Evolutionary conservation across 2,888 invertebrate genomes (phyloP), one percentile per base, ranked within the genome.

Genomic region (Leucophora obtusa): DNA sequence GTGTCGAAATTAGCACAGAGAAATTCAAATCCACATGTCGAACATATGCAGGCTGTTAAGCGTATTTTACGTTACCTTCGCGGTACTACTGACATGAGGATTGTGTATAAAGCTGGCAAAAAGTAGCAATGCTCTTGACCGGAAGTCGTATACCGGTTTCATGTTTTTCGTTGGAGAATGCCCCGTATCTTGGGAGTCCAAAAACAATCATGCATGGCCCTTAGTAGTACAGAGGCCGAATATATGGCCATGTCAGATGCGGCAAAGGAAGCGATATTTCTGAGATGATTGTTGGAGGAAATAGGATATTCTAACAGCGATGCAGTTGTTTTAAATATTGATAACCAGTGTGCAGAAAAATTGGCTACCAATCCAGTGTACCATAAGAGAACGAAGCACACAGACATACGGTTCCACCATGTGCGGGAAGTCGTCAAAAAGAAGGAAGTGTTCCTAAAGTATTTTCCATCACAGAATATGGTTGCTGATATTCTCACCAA

Each of bases 401-500:
- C 38, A 7, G 60, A 60, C n/a, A 60, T 43, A 7, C 17, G 43
- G 18, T 60, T 60, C 21, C 60, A 60, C 21, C 56, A 63, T 33
- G 33, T 51, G 4, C 21, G 50, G 1, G 21, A 65, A 7, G 51
- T 68, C 14, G 28, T 68, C 11, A 51, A 53, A 10, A 33, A 51
- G 14, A 43, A 56, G 35, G 53, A 18, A 6, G 8, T 53, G n/a
- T 24, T 6, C 14, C 35, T 65, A 2, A 35, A 18, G 8, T 65
- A 65, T 15, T 53, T 51, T 17, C n/a, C 53, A 17, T 53, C 21
- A 6, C 51, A 38, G 9, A 15, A 65, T 35, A 69, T 59, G 51
- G 33, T 59, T 35, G 59, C 59, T 1, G 51, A 69, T 18, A 59
- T 69, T 14, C 15, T 69, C 15, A 69, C 69, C 11, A 69, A 58